Evolutionary conservation across 2,797 vertebrate species (phyloP).

Genomic region (Calcarius lapponicus): DNA sequence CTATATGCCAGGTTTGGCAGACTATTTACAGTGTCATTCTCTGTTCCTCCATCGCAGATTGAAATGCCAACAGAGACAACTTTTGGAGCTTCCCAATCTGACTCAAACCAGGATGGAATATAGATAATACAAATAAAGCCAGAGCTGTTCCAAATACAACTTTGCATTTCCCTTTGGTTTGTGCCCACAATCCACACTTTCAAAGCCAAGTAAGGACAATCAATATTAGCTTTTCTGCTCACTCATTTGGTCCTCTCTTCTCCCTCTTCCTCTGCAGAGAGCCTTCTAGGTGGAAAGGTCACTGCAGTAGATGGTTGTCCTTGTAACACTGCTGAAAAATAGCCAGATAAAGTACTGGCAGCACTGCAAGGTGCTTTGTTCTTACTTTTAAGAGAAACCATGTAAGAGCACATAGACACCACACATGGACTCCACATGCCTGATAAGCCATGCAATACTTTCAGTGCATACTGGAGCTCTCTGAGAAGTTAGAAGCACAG

Average conservation of each 20-base stretch:
- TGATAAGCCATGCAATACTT: not conserved
- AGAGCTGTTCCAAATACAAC: not conserved
- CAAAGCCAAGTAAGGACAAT: not conserved
- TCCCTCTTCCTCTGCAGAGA: conserved; percentile 28
- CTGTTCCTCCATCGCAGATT: not conserved
- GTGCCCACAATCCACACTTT: not conserved
- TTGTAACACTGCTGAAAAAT: conserved; percentile 11
- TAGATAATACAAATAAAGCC: not conserved
- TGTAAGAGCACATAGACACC: not conserved
- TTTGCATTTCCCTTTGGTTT: not conserved
- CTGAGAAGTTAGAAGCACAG: not conserved
- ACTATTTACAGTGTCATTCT: not conserved
- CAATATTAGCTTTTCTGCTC: conserved; percentile 25
- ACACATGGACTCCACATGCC: not conserved
- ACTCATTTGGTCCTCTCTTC: conserved; percentile 27
- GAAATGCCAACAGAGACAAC: not conserved
- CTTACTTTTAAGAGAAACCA: conserved; percentile 6
- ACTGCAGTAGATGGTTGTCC: not conserved
- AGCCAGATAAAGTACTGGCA: not conserved
- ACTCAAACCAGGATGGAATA: not conserved
- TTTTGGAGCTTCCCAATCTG: not conserved
- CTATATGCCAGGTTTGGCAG: not conserved
- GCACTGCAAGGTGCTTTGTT: not conserved
- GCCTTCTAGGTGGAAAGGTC: not conserved
- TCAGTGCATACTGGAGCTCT: not conserved